Base-by-base conservation (phyloP, 2,888 invertebrate genomes). In the Drosophila putrida region DNA sequence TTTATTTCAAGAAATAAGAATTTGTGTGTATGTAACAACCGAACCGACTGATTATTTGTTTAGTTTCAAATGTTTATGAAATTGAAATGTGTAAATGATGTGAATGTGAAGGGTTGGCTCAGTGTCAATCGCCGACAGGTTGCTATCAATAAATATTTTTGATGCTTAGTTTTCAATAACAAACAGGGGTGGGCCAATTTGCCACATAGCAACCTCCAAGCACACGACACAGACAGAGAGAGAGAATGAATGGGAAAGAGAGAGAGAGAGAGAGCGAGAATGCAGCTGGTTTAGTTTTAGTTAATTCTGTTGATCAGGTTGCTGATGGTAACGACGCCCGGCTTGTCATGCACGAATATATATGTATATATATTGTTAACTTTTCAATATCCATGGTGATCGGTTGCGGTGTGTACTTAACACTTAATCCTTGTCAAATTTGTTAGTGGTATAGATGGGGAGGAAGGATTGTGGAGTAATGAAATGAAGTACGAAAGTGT, bases 131-230 rank as follows among this genome's bases (percentile, higher is more conserved):
- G 59, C 47, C 62, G 77, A 65, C 66, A 78, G 79, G 84, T 87
- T 82, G 84, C 88, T 82, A 84, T 78, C 88, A 88, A 82, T 88
- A 88, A 87, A 82, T 75, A 44, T 51, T 36, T 67, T 61, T 81
- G 63, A 84, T 78, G 84, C 73, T 84, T 84, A 78, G 84, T 84
- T 82, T 82, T 83, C 88, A 85, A 83, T 88, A 83, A 85, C 86
- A 83, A 83, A 88, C 88, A 79, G 66, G 10, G 67, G 67, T 38
- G 47, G 57, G 25, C 28, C 35, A 36, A 33, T 43, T 35, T 43
- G 63, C 28, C 62, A 68, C 88, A 41, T 80, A 68, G 88, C 88
- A 83, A 83, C 83, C 70, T 58, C 9, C 46, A 36, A 13, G 20
- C 27, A 36, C 53, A 41, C 33, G 36, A 11, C 36, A 39, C 11